Base-by-base conservation (phyloP, 2,113 vertebrate species). In the Mastomys coucha region DNA sequence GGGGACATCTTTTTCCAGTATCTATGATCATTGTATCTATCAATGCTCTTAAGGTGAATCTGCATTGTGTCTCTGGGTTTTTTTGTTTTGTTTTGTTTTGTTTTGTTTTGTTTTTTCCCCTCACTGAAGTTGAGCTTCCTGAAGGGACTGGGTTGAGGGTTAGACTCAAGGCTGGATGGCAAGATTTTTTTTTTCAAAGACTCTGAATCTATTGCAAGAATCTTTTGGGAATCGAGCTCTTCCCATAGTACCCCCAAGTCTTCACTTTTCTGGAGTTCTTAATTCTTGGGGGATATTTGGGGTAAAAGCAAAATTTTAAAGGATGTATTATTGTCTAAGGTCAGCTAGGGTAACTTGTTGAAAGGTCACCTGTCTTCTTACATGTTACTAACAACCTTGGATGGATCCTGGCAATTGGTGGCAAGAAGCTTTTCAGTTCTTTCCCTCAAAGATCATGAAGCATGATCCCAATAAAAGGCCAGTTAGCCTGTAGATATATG, bases 171-270 rank as follows among this genome's bases (percentile, higher is more conserved):
- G 24, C n/a, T 72, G 60, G 33, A 26, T 56, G 24, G 45, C 42
- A 78, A 89, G 22, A 42, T 11, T 92, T 95, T 94, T 95, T 20
- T 92, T 95, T 93, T 92, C 67, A 78, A 94, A 93, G 39, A 8
- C 2, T 75, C 2, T 65, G n/a, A 70, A 33, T 60, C 24, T 36
- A 22, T 85, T 95, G 73, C 31, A 10, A 45, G 49, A 51, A 84
- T 63, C 65, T 67, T 78, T 93, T 93, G 93, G 56, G 28, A 93
- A 80, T 28, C 1, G 2, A 78, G 39, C 42, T 88, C 20, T 93
- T 84, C 78, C 7, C 36, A 17, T 65, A 16, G 51, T 91, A 82
- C 22, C 36, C 65, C 60, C 53, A 84, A 91, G n/a, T 53, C 86
- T 89, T 58, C 33, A 11, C 69, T 65, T 51, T 89, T 78, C 53